Conservation (phyloP, 2,113 vertebrate genomes). For the Etia nguti region DNA sequence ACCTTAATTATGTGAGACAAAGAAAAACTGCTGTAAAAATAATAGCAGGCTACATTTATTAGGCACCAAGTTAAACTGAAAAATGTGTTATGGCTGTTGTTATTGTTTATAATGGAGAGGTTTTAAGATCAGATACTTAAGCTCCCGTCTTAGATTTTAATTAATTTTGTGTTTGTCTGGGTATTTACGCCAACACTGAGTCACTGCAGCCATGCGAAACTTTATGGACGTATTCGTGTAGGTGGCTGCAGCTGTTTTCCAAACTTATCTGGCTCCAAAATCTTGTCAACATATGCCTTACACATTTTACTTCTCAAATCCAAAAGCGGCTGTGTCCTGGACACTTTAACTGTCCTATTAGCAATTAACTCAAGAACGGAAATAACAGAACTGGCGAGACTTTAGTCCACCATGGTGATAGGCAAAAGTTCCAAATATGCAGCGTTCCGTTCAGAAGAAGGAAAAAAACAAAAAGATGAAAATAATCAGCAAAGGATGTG, state of each 20-base stretch:
- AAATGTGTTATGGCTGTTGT: conserved; percentile 4
- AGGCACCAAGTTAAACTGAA: background rate
- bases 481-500: conserved; percentile 70
- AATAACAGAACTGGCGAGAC: conserved; percentile 56
- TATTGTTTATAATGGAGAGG: conserved; percentile 22
- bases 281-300: conserved; percentile 54
- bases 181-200: conserved; percentile 12
- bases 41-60: background rate
- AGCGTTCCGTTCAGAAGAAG: background rate
- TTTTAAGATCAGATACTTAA: conserved; percentile 18
- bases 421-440: conserved; percentile 17
- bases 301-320: conserved; percentile 54
- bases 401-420: conserved; percentile 35
- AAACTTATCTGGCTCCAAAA: background rate
- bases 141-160: conserved; percentile 29
- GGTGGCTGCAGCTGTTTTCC: conserved; percentile 25
- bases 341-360: conserved; percentile 38
- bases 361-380: conserved; percentile 52
- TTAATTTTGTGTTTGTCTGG: conserved; percentile 46
- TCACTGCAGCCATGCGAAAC: conserved; percentile 10
- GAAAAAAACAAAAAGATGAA: background rate
- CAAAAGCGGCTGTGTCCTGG: conserved; percentile 24
- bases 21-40: background rate
- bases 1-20: background rate
- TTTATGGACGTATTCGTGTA: conserved; percentile 19